phyloP scores from a whole-genome alignment of 2,113 vertebrate species.

The Leuciscus idus region DNA sequence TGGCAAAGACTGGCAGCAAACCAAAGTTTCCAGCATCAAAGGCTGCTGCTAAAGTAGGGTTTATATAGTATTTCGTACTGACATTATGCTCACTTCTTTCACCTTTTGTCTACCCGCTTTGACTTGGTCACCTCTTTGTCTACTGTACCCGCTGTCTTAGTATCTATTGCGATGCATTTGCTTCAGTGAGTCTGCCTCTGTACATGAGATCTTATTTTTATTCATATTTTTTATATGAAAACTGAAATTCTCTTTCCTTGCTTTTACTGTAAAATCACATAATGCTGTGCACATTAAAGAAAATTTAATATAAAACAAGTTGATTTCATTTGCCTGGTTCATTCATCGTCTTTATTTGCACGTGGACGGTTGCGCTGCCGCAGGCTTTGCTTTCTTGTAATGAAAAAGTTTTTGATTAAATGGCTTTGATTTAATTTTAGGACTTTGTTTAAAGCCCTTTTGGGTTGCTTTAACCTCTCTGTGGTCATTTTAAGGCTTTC shows the following conservation, averaged over 20 bases:
- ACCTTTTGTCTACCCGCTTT: conserved; percentile 67
- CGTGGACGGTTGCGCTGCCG: too few relatives aligned
- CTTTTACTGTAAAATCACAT: conserved; percentile 74
- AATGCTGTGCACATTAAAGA: conserved; percentile 80
- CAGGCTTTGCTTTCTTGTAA: conserved; percentile 17
- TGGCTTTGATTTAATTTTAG: conserved; percentile 5
- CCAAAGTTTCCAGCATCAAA: conserved; percentile 47
- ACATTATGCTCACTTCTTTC: conserved; percentile 60
- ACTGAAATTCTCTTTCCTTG: conserved; percentile 62
- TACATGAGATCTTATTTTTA: conserved; percentile 69
- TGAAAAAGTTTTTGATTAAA: conserved; percentile 36
- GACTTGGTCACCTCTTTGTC: conserved; percentile 60
- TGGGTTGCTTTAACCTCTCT: conserved; percentile 3
- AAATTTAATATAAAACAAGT: conserved; percentile 68
- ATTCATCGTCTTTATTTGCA: not conserved
- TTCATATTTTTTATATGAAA: conserved; percentile 59
- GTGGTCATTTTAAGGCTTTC: not conserved
- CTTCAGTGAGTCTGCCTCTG: conserved; percentile 57
- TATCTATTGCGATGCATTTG: conserved; percentile 59
- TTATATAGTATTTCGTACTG: conserved; percentile 50
- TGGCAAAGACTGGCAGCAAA: conserved; percentile 56
- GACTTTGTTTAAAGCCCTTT: conserved; percentile 9
- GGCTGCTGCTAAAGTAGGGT: conserved; percentile 39
- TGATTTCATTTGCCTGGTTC: conserved; percentile 48
- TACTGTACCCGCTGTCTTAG: conserved; percentile 66